These are phyloP conservation scores for Aptenodytes forsteri DNA, from an alignment of 2,113 vertebrate genomes.

Conservation along the genomic window DNA sequence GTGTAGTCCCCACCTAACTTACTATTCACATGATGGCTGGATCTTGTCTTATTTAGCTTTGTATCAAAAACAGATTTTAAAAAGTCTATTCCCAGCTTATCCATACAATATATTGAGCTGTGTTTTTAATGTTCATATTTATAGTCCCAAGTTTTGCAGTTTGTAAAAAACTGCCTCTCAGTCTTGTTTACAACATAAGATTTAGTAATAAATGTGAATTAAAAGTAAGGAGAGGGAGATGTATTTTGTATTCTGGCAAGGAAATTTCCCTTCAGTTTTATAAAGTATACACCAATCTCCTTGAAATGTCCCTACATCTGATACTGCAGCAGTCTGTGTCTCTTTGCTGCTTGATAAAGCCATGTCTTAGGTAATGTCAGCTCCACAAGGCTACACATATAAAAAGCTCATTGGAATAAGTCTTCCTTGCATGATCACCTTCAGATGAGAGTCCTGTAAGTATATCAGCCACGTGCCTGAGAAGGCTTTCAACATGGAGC, in stretches of 20 bases:
- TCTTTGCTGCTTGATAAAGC: neutral
- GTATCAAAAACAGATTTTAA: neutral
- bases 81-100: neutral
- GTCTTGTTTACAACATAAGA: neutral
- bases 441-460: neutral
- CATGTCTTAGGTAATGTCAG: neutral
- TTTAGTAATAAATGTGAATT: neutral
- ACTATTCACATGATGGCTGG: neutral
- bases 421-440: slow-evolving; percentile 1
- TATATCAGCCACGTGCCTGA: rapidly evolving
- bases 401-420: slow-evolving; percentile 26
- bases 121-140: neutral
- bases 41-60: neutral
- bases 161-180: neutral
- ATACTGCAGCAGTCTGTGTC: neutral
- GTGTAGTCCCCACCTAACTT: neutral
- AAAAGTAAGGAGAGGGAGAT: neutral
- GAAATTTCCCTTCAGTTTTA: neutral
- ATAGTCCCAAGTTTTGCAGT: neutral
- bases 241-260: neutral
- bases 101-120: neutral
- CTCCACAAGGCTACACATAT: neutral
- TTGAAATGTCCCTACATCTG: neutral
- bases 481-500: neutral
- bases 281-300: neutral